Conservation (phyloP, 2,888 invertebrate species). For the Ethmia dodecea region DNA sequence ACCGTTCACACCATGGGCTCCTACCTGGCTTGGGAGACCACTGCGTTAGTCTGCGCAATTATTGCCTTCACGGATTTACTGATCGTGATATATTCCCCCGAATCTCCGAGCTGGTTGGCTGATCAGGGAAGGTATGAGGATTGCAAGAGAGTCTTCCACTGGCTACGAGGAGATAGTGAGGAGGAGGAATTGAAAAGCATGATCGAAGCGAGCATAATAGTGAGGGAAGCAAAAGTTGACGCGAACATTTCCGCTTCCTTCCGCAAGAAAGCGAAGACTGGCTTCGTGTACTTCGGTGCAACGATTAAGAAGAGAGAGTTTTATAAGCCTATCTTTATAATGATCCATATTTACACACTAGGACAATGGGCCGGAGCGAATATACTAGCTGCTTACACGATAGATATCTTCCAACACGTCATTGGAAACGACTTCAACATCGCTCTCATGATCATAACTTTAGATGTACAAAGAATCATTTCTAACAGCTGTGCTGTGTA, state of each 20-base stretch:
- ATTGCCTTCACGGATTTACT: constrained; percentile 62
- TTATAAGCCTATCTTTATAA: constrained; percentile 47
- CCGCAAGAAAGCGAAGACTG: constrained; percentile 26
- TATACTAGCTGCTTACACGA: constrained; percentile 40
- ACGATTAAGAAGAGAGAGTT: constrained; percentile 45
- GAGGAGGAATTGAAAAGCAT: constrained; percentile 48
- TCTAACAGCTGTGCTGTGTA: constrained; percentile 45
- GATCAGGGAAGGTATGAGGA: constrained; percentile 71
- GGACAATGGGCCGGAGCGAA: constrained; percentile 50
- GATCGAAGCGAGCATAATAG: constrained; percentile 37
- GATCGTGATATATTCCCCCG: constrained; percentile 62
- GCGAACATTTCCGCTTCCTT: constrained; percentile 27
- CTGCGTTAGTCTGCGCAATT: constrained; percentile 63
- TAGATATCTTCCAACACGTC: constrained; percentile 44
- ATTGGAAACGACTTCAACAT: constrained; percentile 37
- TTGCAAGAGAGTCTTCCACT: constrained; percentile 72
- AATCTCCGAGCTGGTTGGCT: constrained; percentile 81
- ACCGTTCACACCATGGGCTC: constrained; percentile 79
- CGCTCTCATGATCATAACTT: constrained; percentile 42
- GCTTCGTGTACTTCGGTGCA: constrained; percentile 27
- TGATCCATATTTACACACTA: constrained; percentile 45
- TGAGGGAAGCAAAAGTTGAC: constrained; percentile 32
- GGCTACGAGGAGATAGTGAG: constrained; percentile 69
- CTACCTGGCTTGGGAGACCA: constrained; percentile 70
- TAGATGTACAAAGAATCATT: constrained; percentile 52